Evolutionary conservation across 2,888 invertebrate genomes (phyloP), one percentile per base, ranked within the genome.

Genomic region (Reticulitermes lucifugus): DNA sequence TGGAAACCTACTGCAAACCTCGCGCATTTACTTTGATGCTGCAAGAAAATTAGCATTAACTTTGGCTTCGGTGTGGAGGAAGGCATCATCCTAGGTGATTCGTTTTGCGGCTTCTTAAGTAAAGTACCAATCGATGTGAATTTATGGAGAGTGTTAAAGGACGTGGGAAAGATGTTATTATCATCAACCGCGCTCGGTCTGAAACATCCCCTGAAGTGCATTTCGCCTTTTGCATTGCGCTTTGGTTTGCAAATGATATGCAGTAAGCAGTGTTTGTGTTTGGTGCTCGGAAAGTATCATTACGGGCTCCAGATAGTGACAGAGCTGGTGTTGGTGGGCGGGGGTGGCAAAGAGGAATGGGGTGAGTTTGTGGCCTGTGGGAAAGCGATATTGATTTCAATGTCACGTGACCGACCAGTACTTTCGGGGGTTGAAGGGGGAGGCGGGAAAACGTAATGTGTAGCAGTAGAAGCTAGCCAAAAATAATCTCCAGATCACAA

Each of bases 301-400:
- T 46, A 46, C 77, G 41, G n/a, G 21, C 46, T n/a, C 51, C 3
- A 46, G 22, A 46, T 46, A 35, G 46, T 46, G 77, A 21, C 6
- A 41, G 65, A n/a, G 55, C 9, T 51, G 21, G 65, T 9, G 65
- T 12, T 9, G 29, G 25, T 4, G 77, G n/a, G 77, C 46, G 18
- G 12, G 41, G 75, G 25, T 46, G 77, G 77, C 77, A 77, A 77
- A 77, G n/a, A 43, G 77, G 77, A 41, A 41, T 41, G 41, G 46
- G 35, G 77, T 35, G 35, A 22, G 46, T 35, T 51, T 77, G 46
- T 77, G 46, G 77, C 77, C 46, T 77, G 77, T 77, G 77, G 77
- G 77, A 46, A n/a, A 51, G 77, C 77, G 77, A 77, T 77, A 77
- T 77, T 77, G 77, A 77, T 77, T 77, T 77, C 77, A 77, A 77